Percentiles rank a stretch among this genome's conserved stretches.
These are phyloP conservation scores for Netelia virgata DNA, from an alignment of 2,888 invertebrate species.

Conservation along the genomic window DNA sequence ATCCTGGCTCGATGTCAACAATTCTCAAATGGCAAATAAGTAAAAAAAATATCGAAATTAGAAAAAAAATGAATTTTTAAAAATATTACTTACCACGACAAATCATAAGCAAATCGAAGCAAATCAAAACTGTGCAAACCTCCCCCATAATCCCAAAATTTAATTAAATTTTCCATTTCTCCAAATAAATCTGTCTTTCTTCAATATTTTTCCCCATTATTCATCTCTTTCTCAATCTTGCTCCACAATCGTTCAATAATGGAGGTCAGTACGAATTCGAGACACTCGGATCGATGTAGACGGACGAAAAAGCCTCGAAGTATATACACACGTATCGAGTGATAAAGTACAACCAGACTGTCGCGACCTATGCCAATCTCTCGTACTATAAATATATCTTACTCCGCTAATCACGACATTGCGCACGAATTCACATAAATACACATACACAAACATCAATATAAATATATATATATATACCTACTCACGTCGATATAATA, in stretches of 20 bases:
- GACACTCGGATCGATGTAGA: slow-evolving; percentile 58
- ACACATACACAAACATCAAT: not conserved
- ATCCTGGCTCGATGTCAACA: slow-evolving; percentile 8
- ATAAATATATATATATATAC: not conserved
- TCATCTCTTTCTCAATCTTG: too few species aligned
- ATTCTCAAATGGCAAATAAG: not conserved
- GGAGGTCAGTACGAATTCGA: slow-evolving; percentile 41
- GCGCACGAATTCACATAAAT: slow-evolving; percentile 48
- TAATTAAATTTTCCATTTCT: too few species aligned
- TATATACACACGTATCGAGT: slow-evolving; percentile 31
- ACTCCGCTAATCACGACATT: slow-evolving; percentile 76
- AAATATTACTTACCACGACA: too few species aligned
- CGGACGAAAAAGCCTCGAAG: slow-evolving; percentile 65
- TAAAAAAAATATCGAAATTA: not conserved
- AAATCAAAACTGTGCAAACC: too few species aligned
- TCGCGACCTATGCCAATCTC: slow-evolving; percentile 83
- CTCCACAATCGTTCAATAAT: slow-evolving; percentile 11
- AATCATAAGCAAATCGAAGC: too few species aligned
- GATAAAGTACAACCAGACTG: slow-evolving; percentile 76
- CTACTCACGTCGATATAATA: not conserved
- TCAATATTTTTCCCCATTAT: too few species aligned
- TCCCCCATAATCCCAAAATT: too few species aligned
- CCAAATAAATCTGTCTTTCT: too few species aligned
- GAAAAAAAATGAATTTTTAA: too few species aligned
- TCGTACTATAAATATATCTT: slow-evolving; percentile 80